Evolutionary conservation across 2,888 invertebrate species (phyloP).

Genomic region (Drosophila heteroneura): DNA sequence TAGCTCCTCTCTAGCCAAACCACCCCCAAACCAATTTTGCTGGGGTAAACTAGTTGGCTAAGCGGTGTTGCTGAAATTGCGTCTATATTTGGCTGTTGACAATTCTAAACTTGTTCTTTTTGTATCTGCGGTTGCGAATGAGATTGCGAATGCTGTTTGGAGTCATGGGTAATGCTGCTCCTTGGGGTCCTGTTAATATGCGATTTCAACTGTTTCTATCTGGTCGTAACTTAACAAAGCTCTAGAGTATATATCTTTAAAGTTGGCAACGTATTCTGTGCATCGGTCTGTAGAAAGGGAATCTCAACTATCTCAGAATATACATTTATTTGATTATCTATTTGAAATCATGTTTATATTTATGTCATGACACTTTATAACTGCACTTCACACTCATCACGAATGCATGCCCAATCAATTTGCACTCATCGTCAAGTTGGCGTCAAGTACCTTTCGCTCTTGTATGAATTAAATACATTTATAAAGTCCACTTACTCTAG

Average conservation of each 20-base stretch:
- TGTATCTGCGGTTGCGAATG: conserved; percentile 16
- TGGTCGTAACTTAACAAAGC: conserved; percentile 1
- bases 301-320: not conserved
- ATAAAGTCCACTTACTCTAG: conserved; percentile 13
- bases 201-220: conserved; percentile 37
- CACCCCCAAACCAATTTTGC: not conserved
- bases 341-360: not conserved
- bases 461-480: conserved; percentile 18
- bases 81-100: conserved; percentile 50
- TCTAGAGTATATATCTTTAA: not conserved
- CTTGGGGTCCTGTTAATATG: conserved; percentile 59
- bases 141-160: conserved; percentile 13
- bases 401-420: conserved; percentile 39
- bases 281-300: not conserved
- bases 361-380: not conserved
- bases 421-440: conserved; percentile 36
- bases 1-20: conserved; percentile 10
- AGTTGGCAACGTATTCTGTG: not conserved
- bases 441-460: conserved; percentile 25
- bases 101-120: conserved; percentile 37
- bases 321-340: not conserved
- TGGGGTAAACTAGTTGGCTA: conserved; percentile 47
- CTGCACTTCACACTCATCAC: not conserved
- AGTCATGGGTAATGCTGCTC: conserved; percentile 46
- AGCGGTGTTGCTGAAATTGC: conserved; percentile 18